A percentile compares a stretch with the other conserved stretches of the same genome.
Conservation (phyloP, 2,888 invertebrate genomes). For the Luffia ferchaultella region DNA sequence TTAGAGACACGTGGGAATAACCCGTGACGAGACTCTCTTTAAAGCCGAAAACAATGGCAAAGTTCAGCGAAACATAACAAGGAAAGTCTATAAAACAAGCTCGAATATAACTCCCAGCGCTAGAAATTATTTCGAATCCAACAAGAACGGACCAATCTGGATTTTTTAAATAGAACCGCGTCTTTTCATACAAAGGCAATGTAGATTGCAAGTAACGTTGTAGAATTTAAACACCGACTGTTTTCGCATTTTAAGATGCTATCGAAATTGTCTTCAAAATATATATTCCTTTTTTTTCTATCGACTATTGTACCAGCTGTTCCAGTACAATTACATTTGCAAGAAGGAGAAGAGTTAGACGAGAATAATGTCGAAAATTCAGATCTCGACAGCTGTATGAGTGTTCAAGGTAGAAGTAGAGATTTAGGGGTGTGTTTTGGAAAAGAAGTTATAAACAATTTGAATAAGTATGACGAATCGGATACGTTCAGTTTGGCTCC, state of each 20-base stretch:
- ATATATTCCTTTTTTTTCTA: constrained; percentile 19
- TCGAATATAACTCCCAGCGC: constrained; percentile 7
- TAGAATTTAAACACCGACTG: background rate
- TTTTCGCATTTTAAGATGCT: constrained; percentile 17
- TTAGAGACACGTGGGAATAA: constrained; percentile 44
- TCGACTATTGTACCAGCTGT: constrained; percentile 32
- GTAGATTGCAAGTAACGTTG: background rate
- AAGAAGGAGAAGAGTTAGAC: constrained; percentile 44
- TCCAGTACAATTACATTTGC: constrained; percentile 37
- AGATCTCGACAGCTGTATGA: constrained; percentile 47
- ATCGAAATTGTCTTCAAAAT: constrained; percentile 12
- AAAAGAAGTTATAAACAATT: constrained; percentile 70
- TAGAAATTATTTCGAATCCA: constrained; percentile 3
- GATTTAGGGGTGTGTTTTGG: constrained; percentile 73
- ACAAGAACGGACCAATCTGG: background rate
- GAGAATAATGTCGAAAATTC: constrained; percentile 37
- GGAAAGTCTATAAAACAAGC: constrained; percentile 57
- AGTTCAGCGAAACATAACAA: constrained; percentile 62
- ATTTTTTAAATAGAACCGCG: background rate
- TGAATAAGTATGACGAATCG: constrained; percentile 71
- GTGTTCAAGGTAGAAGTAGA: constrained; percentile 33
- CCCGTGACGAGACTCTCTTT: constrained; percentile 39
- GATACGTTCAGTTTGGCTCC: constrained; percentile 72
- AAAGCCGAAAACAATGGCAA: constrained; percentile 52
- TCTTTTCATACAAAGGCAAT: no score